Evolutionary conservation across 1,140 invertebrate species (phyloP), one percentile per base, ranked within the genome.

Genomic region (Penaeus chinensis): DNA sequence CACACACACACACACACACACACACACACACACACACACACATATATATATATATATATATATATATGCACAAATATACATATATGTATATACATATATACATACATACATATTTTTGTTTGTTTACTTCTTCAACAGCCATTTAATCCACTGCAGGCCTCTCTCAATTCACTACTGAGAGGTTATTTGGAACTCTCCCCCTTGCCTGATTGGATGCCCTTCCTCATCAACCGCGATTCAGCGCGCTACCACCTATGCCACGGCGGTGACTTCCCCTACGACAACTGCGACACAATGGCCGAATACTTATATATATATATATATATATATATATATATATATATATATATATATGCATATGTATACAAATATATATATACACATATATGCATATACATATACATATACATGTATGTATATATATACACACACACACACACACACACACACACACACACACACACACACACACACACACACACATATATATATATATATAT

Each of bases 221-320:
- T 74, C 94, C 93, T 85, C 94, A 93, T 89, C 94, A 94, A 94
- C 91, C 91, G 90, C 3, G 91, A 91, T 24, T 92, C 93, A 89
- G 91, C 7, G 60, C 54, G 20, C n/a, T 2, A 7, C 10, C n/a
- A 54, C 60, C 0, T 81, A 32, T 81, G 13, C 60, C n/a, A n/a
- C n/a, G n/a, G n/a, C n/a, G n/a, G n/a, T n/a, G n/a, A n/a, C n/a
- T n/a, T n/a, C n/a, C n/a, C n/a, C n/a, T n/a, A n/a, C n/a, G n/a
- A n/a, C n/a, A n/a, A n/a, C n/a, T n/a, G n/a, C n/a, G n/a, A n/a
- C n/a, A n/a, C n/a, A n/a, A n/a, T n/a, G n/a, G n/a, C n/a, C n/a
- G n/a, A n/a, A 32, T 69, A 13, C 13, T 3, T 69, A 69, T 69
- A 69, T 69, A 69, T 27, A 69, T 27, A 69, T 69, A 69, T 27